Percentiles rank a stretch among this genome's conserved stretches.
phyloP scores from a whole-genome alignment of 2,113 vertebrate genomes.

The Nothocercus nigrocapillus region DNA sequence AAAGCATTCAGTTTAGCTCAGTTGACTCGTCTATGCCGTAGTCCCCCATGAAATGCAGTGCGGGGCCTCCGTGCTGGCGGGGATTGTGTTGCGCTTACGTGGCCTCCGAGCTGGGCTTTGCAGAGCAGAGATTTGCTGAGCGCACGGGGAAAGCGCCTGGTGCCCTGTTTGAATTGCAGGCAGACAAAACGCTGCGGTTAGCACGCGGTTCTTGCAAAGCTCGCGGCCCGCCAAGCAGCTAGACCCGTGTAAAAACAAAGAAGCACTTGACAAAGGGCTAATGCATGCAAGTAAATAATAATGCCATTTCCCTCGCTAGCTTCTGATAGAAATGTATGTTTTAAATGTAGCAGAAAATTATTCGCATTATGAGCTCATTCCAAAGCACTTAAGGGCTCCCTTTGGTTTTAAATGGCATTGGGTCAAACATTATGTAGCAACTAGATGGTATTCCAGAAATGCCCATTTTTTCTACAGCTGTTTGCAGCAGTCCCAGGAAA shows the following conservation, averaged over 20 bases:
- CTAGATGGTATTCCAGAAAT: slow-evolving; percentile 20
- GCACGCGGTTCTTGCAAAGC: background rate
- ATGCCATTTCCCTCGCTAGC: background rate
- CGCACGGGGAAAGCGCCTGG: background rate
- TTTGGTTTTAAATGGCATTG: slow-evolving; percentile 41
- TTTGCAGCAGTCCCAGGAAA: background rate
- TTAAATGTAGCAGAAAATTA: background rate
- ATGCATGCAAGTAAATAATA: background rate
- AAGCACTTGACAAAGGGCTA: background rate
- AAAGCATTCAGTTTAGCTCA: background rate
- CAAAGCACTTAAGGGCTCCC: background rate
- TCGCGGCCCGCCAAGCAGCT: background rate
- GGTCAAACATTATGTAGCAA: slow-evolving; percentile 36
- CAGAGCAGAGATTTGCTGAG: background rate
- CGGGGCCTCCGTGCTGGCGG: background rate
- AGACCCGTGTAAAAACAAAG: background rate
- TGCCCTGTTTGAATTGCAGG: background rate
- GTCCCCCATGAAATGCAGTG: background rate
- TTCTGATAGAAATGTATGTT: background rate
- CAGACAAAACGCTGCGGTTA: background rate
- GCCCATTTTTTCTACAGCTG: background rate
- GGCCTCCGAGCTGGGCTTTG: background rate
- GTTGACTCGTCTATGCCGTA: background rate
- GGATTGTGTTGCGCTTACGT: accelerated
- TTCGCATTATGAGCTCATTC: background rate